Evolutionary conservation across 2,888 invertebrate genomes (phyloP).

Genomic region (Arrhopalites spinosus): DNA sequence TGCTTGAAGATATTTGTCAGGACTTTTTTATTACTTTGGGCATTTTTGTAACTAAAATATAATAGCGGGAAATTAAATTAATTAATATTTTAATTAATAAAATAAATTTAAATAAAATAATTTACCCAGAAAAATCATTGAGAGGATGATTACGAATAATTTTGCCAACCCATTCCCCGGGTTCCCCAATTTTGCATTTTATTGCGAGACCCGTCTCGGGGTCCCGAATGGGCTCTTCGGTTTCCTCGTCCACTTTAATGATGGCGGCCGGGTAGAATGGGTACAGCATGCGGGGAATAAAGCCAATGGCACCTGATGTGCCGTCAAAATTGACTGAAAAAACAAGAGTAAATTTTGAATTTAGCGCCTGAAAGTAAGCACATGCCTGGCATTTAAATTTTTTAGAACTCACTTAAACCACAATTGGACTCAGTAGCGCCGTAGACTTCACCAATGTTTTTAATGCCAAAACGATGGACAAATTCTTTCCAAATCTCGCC

Average conservation of each 20-base stretch:
- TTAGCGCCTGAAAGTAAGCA: not conserved
- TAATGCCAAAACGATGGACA: conserved; percentile 80
- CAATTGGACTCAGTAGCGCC: conserved; percentile 94
- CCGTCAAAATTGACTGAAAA: conserved; percentile 84
- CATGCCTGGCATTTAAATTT: not conserved
- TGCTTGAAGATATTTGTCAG: conserved; percentile 82
- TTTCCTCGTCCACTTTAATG: conserved; percentile 78
- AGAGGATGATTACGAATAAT: conserved; percentile 86
- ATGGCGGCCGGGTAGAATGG: conserved; percentile 74
- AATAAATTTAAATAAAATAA: not conserved
- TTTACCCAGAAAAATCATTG: conserved; percentile 82
- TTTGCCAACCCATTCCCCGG: conserved; percentile 95
- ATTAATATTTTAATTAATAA: not conserved
- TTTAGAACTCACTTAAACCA: conserved; percentile 19
- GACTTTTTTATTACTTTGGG: conserved; percentile 89
- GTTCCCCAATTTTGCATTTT: conserved; percentile 72
- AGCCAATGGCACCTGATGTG: conserved; percentile 91
- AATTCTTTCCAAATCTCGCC: conserved; percentile 94
- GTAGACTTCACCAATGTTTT: conserved; percentile 87
- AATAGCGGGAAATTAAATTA: no score
- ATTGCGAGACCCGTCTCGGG: conserved; percentile 78
- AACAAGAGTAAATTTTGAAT: no score
- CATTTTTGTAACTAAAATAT: conserved; percentile 65
- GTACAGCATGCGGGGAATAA: conserved; percentile 86
- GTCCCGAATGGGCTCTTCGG: conserved; percentile 86